These are phyloP conservation scores for Scatophagus argus DNA, from an alignment of 2,113 vertebrate genomes.

Conservation along the genomic window DNA sequence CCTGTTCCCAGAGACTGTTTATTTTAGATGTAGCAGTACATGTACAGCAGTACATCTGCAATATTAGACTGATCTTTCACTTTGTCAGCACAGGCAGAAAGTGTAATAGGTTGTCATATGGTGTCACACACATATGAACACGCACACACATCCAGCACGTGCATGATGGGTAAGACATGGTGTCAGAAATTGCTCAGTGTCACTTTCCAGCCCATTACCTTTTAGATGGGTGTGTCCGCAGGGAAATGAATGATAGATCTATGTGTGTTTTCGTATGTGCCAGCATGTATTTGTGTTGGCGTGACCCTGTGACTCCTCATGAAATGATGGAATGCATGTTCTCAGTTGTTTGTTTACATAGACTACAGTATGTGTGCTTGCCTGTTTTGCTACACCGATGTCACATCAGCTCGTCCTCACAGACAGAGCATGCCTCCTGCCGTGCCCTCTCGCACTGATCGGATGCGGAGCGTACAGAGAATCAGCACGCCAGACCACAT, in stretches of 20 bases:
- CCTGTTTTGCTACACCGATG: conserved; percentile 32
- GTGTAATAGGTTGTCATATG: neutral
- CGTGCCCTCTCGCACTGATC: conserved; percentile 6
- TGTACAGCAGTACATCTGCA: neutral
- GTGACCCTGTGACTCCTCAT: conserved; percentile 31
- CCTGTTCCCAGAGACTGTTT: neutral
- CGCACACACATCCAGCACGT: neutral
- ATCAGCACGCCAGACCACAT: conserved; percentile 2
- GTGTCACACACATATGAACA: neutral
- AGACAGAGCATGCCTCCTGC: conserved; percentile 6
- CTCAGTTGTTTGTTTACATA: conserved; percentile 48
- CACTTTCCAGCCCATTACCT: conserved; percentile 66
- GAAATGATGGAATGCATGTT: conserved; percentile 33
- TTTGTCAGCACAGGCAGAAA: conserved; percentile 3
- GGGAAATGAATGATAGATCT: conserved; percentile 45
- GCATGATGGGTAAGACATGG: conserved; percentile 18
- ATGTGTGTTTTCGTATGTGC: neutral
- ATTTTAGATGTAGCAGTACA: neutral
- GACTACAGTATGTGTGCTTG: conserved; percentile 35
- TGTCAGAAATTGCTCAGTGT: conserved; percentile 52
- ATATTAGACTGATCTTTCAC: conserved; percentile 4
- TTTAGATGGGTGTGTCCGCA: conserved; percentile 31
- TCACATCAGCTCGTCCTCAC: conserved; percentile 29
- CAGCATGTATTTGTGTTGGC: neutral
- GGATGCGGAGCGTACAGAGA: neutral